These are phyloP conservation scores for Drosophila ambigua DNA, from an alignment of 1,140 invertebrate species.

Conservation along the genomic window DNA sequence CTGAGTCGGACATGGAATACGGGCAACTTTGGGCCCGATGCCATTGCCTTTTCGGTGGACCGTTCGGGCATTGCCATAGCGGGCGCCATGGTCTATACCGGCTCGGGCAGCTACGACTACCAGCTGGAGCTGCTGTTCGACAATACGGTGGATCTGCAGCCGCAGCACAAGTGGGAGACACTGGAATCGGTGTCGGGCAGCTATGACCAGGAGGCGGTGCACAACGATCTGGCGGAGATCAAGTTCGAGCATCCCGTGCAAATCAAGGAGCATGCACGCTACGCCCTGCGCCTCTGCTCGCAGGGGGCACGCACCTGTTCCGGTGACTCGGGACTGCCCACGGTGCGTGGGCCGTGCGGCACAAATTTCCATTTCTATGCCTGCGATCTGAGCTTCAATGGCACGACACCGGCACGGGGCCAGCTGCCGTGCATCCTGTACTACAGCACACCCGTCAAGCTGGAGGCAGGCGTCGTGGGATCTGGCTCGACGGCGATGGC, in stretches of 20 bases:
- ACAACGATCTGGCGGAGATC: constrained; percentile 91
- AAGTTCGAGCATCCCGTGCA: constrained; percentile 95
- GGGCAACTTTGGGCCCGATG: constrained; percentile 97
- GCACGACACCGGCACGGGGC: constrained; percentile 95
- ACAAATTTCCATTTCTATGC: constrained; percentile 96
- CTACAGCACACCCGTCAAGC: constrained; percentile 86
- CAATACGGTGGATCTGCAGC: constrained; percentile 84
- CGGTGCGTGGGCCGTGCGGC: constrained; percentile 95
- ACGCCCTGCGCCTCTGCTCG: constrained; percentile 94
- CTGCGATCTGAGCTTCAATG: constrained; percentile 97
- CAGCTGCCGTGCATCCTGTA: constrained; percentile 98
- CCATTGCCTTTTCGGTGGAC: constrained; percentile 97
- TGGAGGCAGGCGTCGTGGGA: constrained; percentile 26
- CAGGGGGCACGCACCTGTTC: constrained; percentile 96
- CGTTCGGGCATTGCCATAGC: constrained; percentile 93
- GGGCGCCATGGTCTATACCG: constrained; percentile 94
- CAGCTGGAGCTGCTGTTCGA: constrained; percentile 96
- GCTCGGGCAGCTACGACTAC: constrained; percentile 93
- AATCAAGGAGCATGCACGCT: constrained; percentile 95
- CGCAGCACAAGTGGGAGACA: constrained; percentile 83
- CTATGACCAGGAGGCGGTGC: constrained; percentile 86
- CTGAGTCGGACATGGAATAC: constrained; percentile 97
- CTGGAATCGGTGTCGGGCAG: constrained; percentile 76
- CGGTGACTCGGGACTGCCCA: constrained; percentile 94
- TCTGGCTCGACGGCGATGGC: not conserved